Base-by-base conservation (phyloP, 1,140 invertebrate genomes). In the Ericerus pela region DNA sequence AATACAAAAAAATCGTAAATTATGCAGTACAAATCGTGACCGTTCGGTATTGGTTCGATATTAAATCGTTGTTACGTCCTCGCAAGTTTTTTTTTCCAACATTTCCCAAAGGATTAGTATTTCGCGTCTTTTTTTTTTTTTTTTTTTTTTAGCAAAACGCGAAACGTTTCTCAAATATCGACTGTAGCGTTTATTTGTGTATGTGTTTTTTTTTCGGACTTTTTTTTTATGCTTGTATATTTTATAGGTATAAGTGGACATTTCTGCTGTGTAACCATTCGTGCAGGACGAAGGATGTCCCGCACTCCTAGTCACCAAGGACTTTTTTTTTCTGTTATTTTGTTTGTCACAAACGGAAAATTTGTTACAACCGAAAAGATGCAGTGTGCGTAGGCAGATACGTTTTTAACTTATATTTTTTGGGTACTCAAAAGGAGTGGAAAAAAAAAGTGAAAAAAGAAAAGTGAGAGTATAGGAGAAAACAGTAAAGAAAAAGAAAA, bases 1-100 rank as follows among this genome's bases (percentile, higher is more conserved):
- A 33, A 33, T 10, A 33, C 8, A 47, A 24, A 24, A 47, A 47
- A 24, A 47, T 47, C 41, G 41, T 47, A 47, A 47, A 47, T 47
- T 47, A 47, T 47, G 41, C 41, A 47, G 20, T 47, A 47, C 22
- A 47, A 47, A 47, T 47, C 41, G 41, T 47, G 41, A 47, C 41
- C 41, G 41, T 47, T 24, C 41, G 16, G 41, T 47, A 47, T 24
- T 18, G 20, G n/a, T n/a, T n/a, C 41, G 41, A 47, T 47, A 47
- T 47, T 47, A 47, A 47, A 47, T 47, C 41, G 41, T 47, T 47
- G 41, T 47, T 47, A 47, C 41, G 41, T 47, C 41, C 41, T 47
- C 41, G 41, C 41, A 47, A 47, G 41, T 47, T 47, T 47, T 47
- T 47, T 47, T 47, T 47, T 47, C 26, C 41, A 24, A 47, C 41